These are phyloP conservation scores for Lipotes vexillifer DNA, from an alignment of 2,113 vertebrate genomes.

Conservation along the genomic window DNA sequence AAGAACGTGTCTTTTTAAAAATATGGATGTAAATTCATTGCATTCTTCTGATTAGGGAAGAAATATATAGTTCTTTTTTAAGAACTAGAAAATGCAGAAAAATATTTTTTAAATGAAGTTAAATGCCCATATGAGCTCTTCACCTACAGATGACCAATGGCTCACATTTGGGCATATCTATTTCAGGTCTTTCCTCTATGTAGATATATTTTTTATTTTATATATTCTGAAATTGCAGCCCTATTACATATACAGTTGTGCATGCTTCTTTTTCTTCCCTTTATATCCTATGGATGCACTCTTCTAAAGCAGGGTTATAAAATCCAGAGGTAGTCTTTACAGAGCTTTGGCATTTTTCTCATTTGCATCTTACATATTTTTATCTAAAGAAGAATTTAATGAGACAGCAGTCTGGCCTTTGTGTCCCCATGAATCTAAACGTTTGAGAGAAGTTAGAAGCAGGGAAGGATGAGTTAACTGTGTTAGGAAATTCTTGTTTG, in stretches of 20 bases:
- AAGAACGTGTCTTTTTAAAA: constrained; percentile 5
- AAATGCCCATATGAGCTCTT: neutral
- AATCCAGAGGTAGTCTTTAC: neutral
- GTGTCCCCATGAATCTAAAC: neutral
- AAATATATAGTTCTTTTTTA: neutral
- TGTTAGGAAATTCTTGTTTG: neutral
- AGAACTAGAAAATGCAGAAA: neutral
- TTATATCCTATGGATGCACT: neutral
- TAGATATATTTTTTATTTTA: neutral
- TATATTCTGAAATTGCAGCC: neutral
- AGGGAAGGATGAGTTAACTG: neutral
- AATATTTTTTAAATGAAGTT: neutral
- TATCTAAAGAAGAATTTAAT: neutral
- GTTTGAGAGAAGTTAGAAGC: neutral
- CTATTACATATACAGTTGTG: neutral
- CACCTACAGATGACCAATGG: neutral
- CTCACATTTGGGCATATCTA: neutral
- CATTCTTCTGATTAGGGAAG: neutral
- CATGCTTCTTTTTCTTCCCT: neutral
- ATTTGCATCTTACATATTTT: neutral
- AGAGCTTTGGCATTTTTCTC: neutral
- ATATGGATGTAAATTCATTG: neutral
- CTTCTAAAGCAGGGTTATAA: neutral
- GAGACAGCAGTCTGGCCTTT: neutral
- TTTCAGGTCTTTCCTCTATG: neutral